Evolutionary conservation across 2,113 vertebrate species (phyloP), one percentile per base, ranked within the genome.

Genomic region (Tetraodon nigroviridis): DNA sequence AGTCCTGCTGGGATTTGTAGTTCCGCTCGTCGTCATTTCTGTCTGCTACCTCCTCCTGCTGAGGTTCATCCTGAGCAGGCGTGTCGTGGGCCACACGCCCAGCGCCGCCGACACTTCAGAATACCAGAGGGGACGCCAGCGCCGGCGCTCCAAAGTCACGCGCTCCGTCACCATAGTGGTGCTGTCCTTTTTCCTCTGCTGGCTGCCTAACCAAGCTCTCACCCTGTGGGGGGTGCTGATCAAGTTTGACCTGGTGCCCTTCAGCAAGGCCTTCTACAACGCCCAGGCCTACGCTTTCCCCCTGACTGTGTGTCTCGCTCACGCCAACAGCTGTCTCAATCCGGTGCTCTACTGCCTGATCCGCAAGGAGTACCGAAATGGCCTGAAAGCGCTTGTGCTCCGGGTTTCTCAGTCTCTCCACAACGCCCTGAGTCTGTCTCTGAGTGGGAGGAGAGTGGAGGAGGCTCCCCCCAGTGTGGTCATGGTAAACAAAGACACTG

Each of bases 271-370:
- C 19, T 92, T 92, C 76, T 93, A 92, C 73, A 90, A 89, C 47
- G 73, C 88, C 17, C 92, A 93, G 73, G 90, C 87, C 1, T 92
- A 91, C 2, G 86, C 90, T 14, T 93, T 90, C 75, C 91, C 91
- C 2, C 67, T 92, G 67, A 90, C 89, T 44, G 86, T 91, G 64
- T 92, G 91, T 61, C 78, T 93, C 1, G 91, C 92, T 10, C 90
- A 92, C 19, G 82, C 88, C 13, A 92, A 92, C 78, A 92, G 92
- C 67, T 92, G 91, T 54, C 89, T 92, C 24, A 92, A 93, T 70
- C 91, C 92, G 0, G 85, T 92, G 65, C 87, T 92, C 51, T 93
- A 93, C 87, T 93, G 92, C 69, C 86, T 92, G 58, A 88, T 91
- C 69, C 79, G 90, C 1, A 80, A 82, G 32, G 92, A 93, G 76